Percentiles rank a stretch among this genome's conserved stretches.
phyloP scores from a whole-genome alignment of 2,113 vertebrate genomes.

The Ochotona princeps region DNA sequence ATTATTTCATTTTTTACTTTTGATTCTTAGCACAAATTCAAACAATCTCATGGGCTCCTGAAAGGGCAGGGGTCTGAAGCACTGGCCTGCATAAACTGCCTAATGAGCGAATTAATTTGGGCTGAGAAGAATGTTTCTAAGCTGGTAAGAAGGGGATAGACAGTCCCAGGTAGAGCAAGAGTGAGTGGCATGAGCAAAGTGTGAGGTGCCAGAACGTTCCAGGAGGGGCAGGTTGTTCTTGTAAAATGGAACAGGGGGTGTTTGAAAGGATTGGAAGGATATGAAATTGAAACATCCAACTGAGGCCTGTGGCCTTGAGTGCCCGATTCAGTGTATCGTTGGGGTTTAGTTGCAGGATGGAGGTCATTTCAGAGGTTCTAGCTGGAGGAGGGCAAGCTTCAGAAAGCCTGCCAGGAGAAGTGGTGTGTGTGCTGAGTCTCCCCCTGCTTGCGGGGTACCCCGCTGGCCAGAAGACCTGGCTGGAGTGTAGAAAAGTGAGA shows the following conservation, averaged over 20 bases:
- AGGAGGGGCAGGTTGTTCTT: neutral
- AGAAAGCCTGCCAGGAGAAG: neutral
- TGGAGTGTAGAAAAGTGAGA: neutral
- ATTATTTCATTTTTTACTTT: neutral
- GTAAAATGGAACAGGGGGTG: neutral
- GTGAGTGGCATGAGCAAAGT: fast-evolving
- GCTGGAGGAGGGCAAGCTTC: neutral
- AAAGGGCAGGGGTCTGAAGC: neutral
- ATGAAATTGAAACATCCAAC: neutral
- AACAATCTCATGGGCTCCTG: neutral
- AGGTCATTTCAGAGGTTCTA: neutral
- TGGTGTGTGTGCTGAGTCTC: neutral
- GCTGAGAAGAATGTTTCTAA: neutral
- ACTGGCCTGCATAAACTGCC: neutral
- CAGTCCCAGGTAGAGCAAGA: neutral
- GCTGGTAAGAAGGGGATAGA: neutral
- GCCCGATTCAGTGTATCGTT: neutral
- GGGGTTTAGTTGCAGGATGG: neutral
- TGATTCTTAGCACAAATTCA: slow-evolving; percentile 34
- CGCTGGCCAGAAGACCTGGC: neutral
- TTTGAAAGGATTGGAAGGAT: neutral
- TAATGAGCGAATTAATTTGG: neutral
- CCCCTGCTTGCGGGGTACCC: neutral
- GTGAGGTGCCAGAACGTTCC: neutral
- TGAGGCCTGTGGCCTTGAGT: neutral